Evolutionary conservation across 2,113 vertebrate species (phyloP).

Genomic region (Ailurus styani): DNA sequence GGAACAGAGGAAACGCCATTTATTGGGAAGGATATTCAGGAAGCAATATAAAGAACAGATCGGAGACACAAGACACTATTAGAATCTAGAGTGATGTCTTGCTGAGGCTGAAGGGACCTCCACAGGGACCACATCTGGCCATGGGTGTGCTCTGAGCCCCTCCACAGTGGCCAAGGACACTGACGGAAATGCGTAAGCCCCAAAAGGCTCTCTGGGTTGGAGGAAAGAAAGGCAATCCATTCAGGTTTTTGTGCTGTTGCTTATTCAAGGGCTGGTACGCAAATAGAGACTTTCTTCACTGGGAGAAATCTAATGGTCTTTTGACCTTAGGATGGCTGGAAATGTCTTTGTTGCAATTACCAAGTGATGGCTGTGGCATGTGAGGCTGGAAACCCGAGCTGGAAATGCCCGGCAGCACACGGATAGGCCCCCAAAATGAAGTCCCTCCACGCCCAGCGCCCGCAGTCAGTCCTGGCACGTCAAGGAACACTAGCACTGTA

Average conservation of each 20-base stretch:
- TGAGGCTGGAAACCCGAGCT: neutral
- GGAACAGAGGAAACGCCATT: neutral
- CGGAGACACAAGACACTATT: neutral
- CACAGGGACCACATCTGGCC: rapidly evolving
- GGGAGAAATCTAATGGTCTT: neutral
- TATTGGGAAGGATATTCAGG: neutral
- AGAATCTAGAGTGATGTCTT: rapidly evolving
- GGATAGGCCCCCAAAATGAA: neutral
- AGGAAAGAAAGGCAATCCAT: neutral
- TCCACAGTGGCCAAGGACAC: rapidly evolving
- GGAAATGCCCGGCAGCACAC: no score
- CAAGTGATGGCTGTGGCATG: neutral
- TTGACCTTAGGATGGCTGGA: no score
- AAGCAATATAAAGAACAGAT: neutral
- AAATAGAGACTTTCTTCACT: neutral
- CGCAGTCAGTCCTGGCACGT: rapidly evolving
- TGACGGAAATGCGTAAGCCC: neutral
- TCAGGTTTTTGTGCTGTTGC: neutral
- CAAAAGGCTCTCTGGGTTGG: neutral
- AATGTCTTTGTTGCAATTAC: neutral
- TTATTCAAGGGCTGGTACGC: neutral
- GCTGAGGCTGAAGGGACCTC: rapidly evolving
- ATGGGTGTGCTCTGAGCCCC: neutral
- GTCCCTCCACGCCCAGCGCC: no score
- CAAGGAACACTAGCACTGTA: rapidly evolving